Conservation (phyloP, 37 sponge, comb jelly and placozoan genomes). For the Lycopodina hypogea region DNA sequence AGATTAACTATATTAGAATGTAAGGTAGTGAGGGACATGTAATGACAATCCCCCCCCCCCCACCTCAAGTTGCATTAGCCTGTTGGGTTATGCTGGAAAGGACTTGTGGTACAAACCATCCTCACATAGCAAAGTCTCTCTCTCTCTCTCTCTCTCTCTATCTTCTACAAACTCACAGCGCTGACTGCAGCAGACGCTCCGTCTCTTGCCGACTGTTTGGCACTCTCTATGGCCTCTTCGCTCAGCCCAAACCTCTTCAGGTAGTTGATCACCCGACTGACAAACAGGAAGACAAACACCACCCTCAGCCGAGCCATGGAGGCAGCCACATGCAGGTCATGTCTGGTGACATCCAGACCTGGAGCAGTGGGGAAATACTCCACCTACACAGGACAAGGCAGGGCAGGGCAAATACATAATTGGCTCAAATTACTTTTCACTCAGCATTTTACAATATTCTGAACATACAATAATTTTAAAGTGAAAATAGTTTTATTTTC, state of each 20-base stretch:
- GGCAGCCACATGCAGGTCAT: slow-evolving; percentile 27
- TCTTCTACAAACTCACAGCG: slow-evolving; percentile 31
- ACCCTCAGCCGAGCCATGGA: slow-evolving; percentile 29
- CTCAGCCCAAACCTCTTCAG: slow-evolving; percentile 19
- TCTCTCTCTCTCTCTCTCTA: too few species aligned
- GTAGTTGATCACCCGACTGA: slow-evolving; percentile 21
- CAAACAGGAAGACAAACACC: slow-evolving; percentile 33
- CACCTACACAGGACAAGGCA: background rate
- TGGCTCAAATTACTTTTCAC: background rate
- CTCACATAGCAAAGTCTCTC: background rate
- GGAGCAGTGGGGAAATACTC: background rate
- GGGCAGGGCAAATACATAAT: background rate
- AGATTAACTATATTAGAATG: too few species aligned
- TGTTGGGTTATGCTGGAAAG: too few species aligned
- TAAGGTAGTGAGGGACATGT: too few species aligned
- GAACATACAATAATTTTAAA: too few species aligned
- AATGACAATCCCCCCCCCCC: too few species aligned
- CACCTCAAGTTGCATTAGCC: too few species aligned
- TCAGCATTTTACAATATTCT: background rate
- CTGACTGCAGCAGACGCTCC: slow-evolving; percentile 26
- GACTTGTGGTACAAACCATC: background rate
- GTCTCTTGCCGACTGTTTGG: slow-evolving; percentile 29
- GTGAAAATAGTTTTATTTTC: too few species aligned
- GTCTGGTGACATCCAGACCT: slow-evolving; percentile 15
- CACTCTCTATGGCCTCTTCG: slow-evolving; percentile 19